Evolutionary conservation across 2,797 vertebrate genomes (phyloP).

Genomic region (Antrozous pallidus): DNA sequence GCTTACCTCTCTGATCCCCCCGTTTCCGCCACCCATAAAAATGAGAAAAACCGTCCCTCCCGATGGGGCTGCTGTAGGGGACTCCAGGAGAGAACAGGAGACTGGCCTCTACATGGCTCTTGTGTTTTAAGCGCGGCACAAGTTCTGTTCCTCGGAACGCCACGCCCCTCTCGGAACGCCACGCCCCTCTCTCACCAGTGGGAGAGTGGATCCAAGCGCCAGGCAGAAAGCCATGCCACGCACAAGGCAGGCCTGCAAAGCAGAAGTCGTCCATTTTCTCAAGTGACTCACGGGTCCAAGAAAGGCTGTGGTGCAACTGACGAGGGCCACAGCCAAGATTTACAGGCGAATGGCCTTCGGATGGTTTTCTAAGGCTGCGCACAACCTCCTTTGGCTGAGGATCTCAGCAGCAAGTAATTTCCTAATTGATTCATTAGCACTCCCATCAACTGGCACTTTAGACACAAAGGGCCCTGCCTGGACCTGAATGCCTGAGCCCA

Average conservation of each 20-base stretch:
- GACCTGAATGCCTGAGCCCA: constrained; percentile 33
- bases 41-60: background rate
- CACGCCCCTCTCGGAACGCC: background rate
- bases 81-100: background rate
- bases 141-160: background rate
- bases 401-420: constrained; percentile 69
- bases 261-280: constrained; percentile 33
- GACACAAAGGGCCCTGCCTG: constrained; percentile 29
- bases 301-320: constrained; percentile 63
- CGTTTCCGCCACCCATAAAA: background rate
- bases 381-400: constrained; percentile 52
- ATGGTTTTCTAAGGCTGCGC: constrained; percentile 53
- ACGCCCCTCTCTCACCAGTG: background rate
- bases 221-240: constrained; percentile 30
- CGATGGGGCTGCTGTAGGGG: rapidly evolving
- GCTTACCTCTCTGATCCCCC: background rate
- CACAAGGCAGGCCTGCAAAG: constrained; percentile 41
- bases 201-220: background rate
- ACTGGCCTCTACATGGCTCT: background rate
- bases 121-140: background rate
- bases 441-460: constrained; percentile 68
- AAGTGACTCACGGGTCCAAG: constrained; percentile 61
- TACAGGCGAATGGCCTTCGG: constrained; percentile 36
- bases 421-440: constrained; percentile 79
- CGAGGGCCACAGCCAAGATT: constrained; percentile 64